Conservation (phyloP, 2,797 vertebrate genomes). For the Crossoptilon crossoptilon region DNA sequence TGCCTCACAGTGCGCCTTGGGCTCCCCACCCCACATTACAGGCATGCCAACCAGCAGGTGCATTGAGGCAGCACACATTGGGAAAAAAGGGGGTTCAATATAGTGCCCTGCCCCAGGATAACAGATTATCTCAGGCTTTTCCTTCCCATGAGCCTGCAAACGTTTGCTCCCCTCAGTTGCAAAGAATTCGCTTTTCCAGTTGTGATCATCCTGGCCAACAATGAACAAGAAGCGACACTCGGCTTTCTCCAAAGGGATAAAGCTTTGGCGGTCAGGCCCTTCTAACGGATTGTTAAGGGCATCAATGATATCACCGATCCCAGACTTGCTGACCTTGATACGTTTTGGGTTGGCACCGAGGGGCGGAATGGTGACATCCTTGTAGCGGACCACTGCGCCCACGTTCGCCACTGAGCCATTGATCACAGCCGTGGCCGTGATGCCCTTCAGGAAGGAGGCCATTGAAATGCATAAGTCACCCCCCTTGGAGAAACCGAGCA, state of each 20-base stretch:
- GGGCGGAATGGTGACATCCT: conserved; percentile 79
- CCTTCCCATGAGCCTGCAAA: conserved; percentile 83
- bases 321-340: conserved; percentile 62
- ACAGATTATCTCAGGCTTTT: conserved; percentile 84
- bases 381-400: conserved; percentile 80
- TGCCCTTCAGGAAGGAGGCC: conserved; percentile 87
- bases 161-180: conserved; percentile 82
- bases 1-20: conserved; percentile 84
- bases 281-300: conserved; percentile 79
- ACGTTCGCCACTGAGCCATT: conserved; percentile 85
- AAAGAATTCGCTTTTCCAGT: conserved; percentile 87
- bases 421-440: conserved; percentile 84
- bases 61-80: conserved; percentile 80
- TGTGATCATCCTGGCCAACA: conserved; percentile 84
- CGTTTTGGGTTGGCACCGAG: conserved; percentile 27
- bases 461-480: conserved; percentile 87
- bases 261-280: conserved; percentile 73
- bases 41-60: conserved; percentile 73
- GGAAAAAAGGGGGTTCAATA: conserved; percentile 89
- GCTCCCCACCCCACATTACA: conserved; percentile 87
- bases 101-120: conserved; percentile 90
- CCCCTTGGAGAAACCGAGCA: conserved; percentile 90
- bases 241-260: conserved; percentile 86
- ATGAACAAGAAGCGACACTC: conserved; percentile 83
- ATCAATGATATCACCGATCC: conserved; percentile 76